Evolutionary conservation across 30 jellyfish, hydroid and myxozoan genomes (phyloP).

Genomic region (Chrysaora quinquecirrha): DNA sequence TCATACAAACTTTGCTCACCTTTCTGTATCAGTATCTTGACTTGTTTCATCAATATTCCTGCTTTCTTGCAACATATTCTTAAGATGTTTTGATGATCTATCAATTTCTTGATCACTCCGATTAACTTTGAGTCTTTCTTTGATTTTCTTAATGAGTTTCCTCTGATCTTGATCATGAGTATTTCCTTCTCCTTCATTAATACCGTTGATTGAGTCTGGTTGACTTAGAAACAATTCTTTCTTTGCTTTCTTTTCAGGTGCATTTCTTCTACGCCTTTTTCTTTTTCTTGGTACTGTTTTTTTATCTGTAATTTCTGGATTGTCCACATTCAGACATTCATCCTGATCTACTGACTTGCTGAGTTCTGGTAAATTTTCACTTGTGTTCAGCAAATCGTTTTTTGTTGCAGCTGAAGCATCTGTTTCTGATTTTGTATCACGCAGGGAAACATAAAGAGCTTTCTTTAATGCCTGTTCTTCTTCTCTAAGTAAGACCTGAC

Average conservation of each 20-base stretch:
- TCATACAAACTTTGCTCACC: too few relatives aligned
- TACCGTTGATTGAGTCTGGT: too few relatives aligned
- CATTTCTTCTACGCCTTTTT: background rate
- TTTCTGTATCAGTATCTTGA: background rate
- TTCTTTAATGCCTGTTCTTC: conserved; percentile 77
- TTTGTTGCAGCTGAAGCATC: background rate
- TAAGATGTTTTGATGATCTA: too few relatives aligned
- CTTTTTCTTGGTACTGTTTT: background rate
- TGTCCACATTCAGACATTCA: too few relatives aligned
- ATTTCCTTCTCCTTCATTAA: too few relatives aligned
- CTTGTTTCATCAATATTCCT: background rate
- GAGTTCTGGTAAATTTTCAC: too few relatives aligned
- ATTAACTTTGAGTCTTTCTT: too few relatives aligned
- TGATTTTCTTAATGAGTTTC: too few relatives aligned
- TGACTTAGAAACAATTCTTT: background rate
- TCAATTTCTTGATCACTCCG: too few relatives aligned
- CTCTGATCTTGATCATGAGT: too few relatives aligned
- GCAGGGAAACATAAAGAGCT: conserved; percentile 76
- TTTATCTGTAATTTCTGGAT: background rate
- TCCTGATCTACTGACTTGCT: too few relatives aligned
- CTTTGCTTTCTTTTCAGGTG: background rate
- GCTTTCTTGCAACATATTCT: too few relatives aligned
- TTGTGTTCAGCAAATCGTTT: background rate
- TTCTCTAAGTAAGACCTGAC: conserved; percentile 63
- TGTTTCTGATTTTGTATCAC: conserved; percentile 41